Percentiles rank a stretch among this genome's conserved stretches.
Evolutionary conservation across 2,113 vertebrate species (phyloP).

Genomic region (Apteryx mantelli): DNA sequence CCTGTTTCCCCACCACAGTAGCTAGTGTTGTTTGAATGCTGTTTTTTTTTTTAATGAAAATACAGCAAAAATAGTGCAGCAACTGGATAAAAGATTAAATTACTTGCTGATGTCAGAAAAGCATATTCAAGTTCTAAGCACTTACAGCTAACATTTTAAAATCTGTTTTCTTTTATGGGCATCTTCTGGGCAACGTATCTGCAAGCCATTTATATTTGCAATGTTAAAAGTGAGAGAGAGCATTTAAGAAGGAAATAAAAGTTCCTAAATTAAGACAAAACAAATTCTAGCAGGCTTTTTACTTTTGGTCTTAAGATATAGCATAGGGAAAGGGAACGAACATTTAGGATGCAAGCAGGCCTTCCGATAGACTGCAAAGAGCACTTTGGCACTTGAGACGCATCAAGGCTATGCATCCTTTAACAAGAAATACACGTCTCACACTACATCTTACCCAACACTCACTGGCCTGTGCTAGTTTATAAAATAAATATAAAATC

Average conservation of each 20-base stretch:
- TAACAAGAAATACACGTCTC: not conserved
- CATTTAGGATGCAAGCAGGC: not conserved
- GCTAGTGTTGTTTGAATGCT: not conserved
- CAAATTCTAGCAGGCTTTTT: not conserved
- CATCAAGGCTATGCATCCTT: not conserved
- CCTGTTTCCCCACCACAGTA: not conserved
- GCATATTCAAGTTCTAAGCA: not conserved
- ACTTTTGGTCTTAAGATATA: not conserved
- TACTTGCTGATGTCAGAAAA: not conserved
- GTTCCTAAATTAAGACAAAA: not conserved
- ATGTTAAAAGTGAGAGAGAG: not conserved
- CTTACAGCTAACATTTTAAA: rapidly evolving
- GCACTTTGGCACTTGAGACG: not conserved
- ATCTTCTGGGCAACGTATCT: not conserved
- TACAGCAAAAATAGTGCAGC: not conserved
- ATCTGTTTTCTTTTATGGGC: rapidly evolving
- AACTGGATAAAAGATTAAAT: not conserved
- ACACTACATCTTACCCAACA: not conserved
- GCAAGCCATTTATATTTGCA: not conserved
- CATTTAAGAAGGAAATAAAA: not conserved
- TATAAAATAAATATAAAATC: not conserved
- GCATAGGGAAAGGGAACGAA: not conserved
- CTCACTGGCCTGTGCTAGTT: not conserved
- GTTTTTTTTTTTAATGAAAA: not conserved
- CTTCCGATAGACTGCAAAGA: not conserved